These are phyloP conservation scores for Nyctibius bracteatus DNA, from an alignment of 2,113 vertebrate genomes.

Conservation along the genomic window DNA sequence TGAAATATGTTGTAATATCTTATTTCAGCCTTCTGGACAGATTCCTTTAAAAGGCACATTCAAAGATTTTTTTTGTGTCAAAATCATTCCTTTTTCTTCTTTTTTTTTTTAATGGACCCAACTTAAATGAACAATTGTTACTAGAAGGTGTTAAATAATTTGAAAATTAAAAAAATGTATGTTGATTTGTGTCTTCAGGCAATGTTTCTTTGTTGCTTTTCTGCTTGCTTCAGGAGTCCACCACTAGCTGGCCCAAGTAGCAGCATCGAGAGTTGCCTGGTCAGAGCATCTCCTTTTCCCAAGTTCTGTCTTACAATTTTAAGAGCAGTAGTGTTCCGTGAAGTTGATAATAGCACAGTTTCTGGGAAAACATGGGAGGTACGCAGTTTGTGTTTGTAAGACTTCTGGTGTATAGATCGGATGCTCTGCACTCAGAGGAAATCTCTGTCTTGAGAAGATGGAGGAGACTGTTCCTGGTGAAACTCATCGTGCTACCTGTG, in stretches of 20 bases:
- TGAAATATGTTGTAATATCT: conserved; percentile 11
- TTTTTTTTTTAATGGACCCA: background rate
- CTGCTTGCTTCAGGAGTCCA: background rate
- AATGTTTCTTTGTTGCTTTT: background rate
- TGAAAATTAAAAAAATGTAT: background rate
- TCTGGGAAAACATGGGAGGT: background rate
- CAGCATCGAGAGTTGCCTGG: background rate
- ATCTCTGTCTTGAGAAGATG: background rate
- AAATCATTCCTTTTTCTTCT: background rate
- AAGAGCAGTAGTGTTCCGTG: background rate
- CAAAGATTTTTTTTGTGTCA: background rate
- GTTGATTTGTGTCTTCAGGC: background rate
- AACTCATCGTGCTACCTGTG: background rate
- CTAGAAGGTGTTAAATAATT: background rate
- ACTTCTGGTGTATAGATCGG: background rate
- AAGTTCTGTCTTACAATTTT: background rate
- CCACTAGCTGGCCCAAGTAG: background rate
- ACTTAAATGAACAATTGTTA: background rate
- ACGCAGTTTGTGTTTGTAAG: background rate
- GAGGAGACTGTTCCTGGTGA: background rate
- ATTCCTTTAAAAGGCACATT: background rate
- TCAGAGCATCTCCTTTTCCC: background rate
- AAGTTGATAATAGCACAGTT: background rate
- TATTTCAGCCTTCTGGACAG: background rate
- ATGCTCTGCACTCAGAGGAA: background rate